A percentile compares a stretch with the other conserved stretches of the same genome.
These are phyloP conservation scores for Corvus moneduloides DNA, from an alignment of 2,113 vertebrate species.

Conservation along the genomic window DNA sequence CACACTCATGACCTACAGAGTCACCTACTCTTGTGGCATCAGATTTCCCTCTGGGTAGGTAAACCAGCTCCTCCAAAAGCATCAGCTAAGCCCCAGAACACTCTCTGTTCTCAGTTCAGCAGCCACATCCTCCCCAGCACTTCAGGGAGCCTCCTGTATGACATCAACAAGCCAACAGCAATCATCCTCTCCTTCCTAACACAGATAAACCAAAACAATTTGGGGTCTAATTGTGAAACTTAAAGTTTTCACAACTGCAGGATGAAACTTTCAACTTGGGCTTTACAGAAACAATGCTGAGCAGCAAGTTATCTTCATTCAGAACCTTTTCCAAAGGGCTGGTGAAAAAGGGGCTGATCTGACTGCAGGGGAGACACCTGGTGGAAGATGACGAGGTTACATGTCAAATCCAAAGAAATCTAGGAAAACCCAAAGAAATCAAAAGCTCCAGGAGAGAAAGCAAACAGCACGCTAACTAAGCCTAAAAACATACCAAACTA, in stretches of 20 bases:
- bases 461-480: not conserved
- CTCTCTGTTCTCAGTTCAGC: not conserved
- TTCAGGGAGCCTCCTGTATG: not conserved
- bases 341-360: not conserved
- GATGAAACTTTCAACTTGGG: not conserved
- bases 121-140: not conserved
- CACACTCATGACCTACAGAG: not conserved
- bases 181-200: not conserved
- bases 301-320: rapidly evolving
- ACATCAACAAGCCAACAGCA: not conserved
- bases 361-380: slow-evolving; percentile 14
- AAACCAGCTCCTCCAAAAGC: not conserved
- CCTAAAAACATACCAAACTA: not conserved
- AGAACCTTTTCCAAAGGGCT: not conserved
- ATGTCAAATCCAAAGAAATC: not conserved
- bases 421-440: not conserved
- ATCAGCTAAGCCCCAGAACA: not conserved
- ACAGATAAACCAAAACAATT: not conserved
- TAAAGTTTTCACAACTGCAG: not conserved
- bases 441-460: not conserved
- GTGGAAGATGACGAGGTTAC: not conserved
- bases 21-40: not conserved
- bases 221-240: not conserved
- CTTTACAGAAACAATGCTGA: not conserved
- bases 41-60: not conserved